Conservation (phyloP, 2,888 invertebrate species). For the Cinara cedri region DNA sequence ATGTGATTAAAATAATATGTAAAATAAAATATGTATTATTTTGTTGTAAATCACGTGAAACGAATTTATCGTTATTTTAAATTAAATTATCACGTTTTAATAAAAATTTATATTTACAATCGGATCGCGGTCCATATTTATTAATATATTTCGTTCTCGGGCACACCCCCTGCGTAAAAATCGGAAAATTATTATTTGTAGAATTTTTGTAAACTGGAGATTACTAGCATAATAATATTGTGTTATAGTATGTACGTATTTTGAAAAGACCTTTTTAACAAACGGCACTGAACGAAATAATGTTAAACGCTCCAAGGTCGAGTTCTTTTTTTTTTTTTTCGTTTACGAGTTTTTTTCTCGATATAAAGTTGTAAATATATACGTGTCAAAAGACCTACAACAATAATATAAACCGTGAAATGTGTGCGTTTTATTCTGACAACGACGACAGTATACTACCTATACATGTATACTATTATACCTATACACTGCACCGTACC, state of each 20-base stretch:
- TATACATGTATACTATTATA: too few relatives aligned
- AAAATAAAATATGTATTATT: too few relatives aligned
- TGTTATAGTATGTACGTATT: constrained; percentile 40
- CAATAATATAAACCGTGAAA: constrained; percentile 41
- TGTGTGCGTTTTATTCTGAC: constrained; percentile 29
- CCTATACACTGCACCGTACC: too few relatives aligned
- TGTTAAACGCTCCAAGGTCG: constrained; percentile 44
- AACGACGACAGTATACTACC: not conserved
- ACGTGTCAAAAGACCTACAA: constrained; percentile 48
- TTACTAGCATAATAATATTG: constrained; percentile 8
- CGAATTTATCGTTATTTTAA: not conserved
- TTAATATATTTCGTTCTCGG: constrained; percentile 36
- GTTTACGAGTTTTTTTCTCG: not conserved
- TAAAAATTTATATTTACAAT: too few relatives aligned
- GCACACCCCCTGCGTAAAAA: constrained; percentile 5
- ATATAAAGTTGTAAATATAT: constrained; percentile 52
- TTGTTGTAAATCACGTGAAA: too few relatives aligned
- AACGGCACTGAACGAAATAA: constrained; percentile 31
- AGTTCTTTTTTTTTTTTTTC: constrained; percentile 18
- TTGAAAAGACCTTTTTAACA: constrained; percentile 51
- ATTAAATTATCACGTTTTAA: constrained; percentile 9
- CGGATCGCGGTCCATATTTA: too few relatives aligned
- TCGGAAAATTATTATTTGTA: constrained; percentile 17
- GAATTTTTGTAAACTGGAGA: constrained; percentile 27
- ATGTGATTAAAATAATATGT: too few relatives aligned